Percentiles rank a stretch among this genome's conserved stretches.
Evolutionary conservation across 2,797 vertebrate genomes (phyloP).

Genomic region (Sebastes cheni): DNA sequence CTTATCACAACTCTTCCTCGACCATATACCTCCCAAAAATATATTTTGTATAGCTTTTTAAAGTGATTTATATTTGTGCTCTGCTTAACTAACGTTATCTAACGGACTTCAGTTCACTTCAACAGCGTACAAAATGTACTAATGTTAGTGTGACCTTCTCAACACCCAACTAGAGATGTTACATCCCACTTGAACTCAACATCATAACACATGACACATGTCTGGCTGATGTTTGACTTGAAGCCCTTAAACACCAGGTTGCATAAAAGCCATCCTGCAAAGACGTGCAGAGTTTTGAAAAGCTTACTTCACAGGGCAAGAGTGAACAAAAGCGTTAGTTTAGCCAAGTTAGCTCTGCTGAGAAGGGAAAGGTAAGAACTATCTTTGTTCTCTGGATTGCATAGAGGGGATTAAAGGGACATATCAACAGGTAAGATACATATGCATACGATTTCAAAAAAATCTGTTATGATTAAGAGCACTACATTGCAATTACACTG

Average conservation of each 20-base stretch:
- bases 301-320: neutral
- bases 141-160: neutral
- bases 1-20: neutral
- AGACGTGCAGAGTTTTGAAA: neutral
- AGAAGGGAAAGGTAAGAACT: neutral
- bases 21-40: no score
- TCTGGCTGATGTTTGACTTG: conserved; percentile 8
- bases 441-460: neutral
- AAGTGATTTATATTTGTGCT: no score
- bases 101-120: neutral
- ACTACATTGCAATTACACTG: neutral
- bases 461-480: neutral
- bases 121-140: neutral
- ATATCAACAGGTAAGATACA: conserved; percentile 65
- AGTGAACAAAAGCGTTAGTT: neutral
- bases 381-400: neutral
- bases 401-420: conserved; percentile 19
- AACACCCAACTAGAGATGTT: neutral
- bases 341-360: neutral
- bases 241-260: conserved; percentile 18
- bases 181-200: neutral
- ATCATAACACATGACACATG: neutral
- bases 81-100: neutral
- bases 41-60: no score
- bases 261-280: neutral